A percentile compares a stretch with the other conserved stretches of the same genome.
Evolutionary conservation across 2,113 vertebrate genomes (phyloP).

Genomic region (Rhinogobius similis): DNA sequence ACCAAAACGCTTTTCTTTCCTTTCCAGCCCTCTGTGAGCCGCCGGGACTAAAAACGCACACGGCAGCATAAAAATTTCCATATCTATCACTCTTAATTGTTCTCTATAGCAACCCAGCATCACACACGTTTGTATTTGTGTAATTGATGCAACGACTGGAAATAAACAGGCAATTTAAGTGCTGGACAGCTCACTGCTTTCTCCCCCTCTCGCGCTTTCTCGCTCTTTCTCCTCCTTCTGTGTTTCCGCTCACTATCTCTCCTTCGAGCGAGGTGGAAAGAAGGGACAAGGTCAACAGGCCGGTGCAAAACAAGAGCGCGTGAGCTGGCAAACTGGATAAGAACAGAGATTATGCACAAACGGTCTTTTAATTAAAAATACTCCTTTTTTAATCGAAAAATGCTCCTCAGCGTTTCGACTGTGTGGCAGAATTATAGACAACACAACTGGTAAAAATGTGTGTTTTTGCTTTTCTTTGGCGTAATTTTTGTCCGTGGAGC

Average conservation of each 20-base stretch:
- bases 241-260: conserved; percentile 46
- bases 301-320: conserved; percentile 20
- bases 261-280: conserved; percentile 59
- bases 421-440: no score
- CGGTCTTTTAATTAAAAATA: no score
- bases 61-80: conserved; percentile 48
- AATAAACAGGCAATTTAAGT: conserved; percentile 85
- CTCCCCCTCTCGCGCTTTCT: conserved; percentile 13
- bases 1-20: conserved; percentile 10
- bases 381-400: no score
- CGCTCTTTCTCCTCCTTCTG: conserved; percentile 24
- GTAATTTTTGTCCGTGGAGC: no score
- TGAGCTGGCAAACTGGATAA: conserved; percentile 55
- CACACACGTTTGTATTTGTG: conserved; percentile 53
- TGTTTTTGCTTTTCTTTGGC: no score
- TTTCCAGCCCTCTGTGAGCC: conserved; percentile 14
- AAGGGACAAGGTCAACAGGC: conserved; percentile 72
- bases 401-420: no score
- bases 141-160: conserved; percentile 82
- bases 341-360: no score
- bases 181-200: conserved; percentile 81
- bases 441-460: no score
- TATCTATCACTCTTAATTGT: conserved; percentile 61
- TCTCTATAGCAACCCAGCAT: conserved; percentile 24
- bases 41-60: conserved; percentile 43